Evolutionary conservation across 2,797 vertebrate species (phyloP), one percentile per base, ranked within the genome.

Genomic region (Melopsittacus undulatus): DNA sequence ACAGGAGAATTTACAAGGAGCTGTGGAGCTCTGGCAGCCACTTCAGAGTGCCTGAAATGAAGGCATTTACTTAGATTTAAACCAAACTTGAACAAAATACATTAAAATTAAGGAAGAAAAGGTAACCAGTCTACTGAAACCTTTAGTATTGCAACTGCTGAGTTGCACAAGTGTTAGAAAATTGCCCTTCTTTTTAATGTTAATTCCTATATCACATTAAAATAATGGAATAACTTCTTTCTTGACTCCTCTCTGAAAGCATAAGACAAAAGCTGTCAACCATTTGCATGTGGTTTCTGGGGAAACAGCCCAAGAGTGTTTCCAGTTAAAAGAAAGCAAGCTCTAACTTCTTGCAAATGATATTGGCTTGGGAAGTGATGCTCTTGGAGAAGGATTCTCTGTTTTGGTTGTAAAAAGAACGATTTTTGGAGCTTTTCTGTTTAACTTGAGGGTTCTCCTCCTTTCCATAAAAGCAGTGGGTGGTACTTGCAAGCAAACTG

Each of bases 381-480:
- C 40, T 90, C 74, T 56, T 82, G 36, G 66, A 86, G 66, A 45
- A 92, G 8, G 40, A 17, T n/a, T 69, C 84, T 90, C 77, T 87
- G 61, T 26, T 72, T 85, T 72, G 45, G 86, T 79, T 69, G 67
- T 69, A 79, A 83, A 88, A 63, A 45, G 12, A 81, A 89, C 86
- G 72, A 11, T 1, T 73, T 95, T 92, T 52, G 3, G 64, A 68
- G 51, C 59, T 83, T 3, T 0, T 70, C 73, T 92, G 90, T 91
- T 61, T 90, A 61, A 52, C 21, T 56, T 40, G 26, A 94, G 45
- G 52, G 63, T 94, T 94, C 87, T 77, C 64, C 68, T 83, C 68
- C 68, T 94, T 93, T 87, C 68, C 45, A 34, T 94, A 90, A 84
- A 89, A 93, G 45, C 92, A 90, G 81, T 86, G 85, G 86, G 90